These are phyloP conservation scores for Steatornis caripensis DNA, from an alignment of 2,113 vertebrate species.

Conservation along the genomic window DNA sequence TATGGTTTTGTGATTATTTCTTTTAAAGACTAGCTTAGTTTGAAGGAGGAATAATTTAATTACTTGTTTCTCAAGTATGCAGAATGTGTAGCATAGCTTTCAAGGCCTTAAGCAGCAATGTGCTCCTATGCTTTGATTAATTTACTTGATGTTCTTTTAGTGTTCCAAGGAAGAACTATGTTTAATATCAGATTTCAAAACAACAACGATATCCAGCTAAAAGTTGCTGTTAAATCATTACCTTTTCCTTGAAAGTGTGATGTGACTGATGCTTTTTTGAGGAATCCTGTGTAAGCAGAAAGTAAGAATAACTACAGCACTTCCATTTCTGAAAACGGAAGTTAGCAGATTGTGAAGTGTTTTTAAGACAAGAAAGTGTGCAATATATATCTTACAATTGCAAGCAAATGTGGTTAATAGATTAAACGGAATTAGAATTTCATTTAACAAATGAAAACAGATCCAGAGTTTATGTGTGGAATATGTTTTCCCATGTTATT, in stretches of 20 bases:
- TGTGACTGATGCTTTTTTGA: background rate
- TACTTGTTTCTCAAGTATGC: slow-evolving; percentile 16
- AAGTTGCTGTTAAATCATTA: background rate
- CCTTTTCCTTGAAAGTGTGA: background rate
- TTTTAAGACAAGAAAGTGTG: background rate
- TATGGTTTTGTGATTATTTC: background rate
- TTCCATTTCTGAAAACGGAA: background rate
- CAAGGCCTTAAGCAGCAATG: background rate
- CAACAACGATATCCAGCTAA: background rate
- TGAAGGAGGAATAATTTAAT: slow-evolving; percentile 25
- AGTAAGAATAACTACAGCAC: background rate
- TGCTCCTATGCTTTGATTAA: background rate
- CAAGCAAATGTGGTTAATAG: background rate
- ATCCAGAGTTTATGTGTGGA: background rate
- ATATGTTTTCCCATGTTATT: background rate
- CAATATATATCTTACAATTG: background rate
- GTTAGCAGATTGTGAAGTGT: background rate
- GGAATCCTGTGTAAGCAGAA: background rate
- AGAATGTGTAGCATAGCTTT: background rate
- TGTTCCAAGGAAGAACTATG: background rate
- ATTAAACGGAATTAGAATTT: background rate
- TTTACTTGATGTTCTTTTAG: background rate
- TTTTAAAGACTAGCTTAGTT: background rate
- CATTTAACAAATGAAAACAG: background rate
- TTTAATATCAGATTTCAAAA: background rate